A percentile compares a stretch with the other conserved stretches of the same genome.
phyloP scores from a whole-genome alignment of 1,140 invertebrate genomes.

The Anastrepha obliqua region DNA sequence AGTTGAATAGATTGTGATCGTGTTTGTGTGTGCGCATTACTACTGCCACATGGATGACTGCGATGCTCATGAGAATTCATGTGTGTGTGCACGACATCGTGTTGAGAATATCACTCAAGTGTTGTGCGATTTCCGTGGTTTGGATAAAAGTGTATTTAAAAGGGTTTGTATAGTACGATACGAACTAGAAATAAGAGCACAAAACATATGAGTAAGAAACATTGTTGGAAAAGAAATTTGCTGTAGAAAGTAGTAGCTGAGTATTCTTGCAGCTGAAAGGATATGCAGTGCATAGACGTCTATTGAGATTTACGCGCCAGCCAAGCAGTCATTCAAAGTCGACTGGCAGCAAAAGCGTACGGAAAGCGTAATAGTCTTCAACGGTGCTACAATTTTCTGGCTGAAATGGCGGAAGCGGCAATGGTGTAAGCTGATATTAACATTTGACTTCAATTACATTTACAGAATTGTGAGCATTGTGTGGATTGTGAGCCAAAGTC shows the following conservation, averaged over 20 bases:
- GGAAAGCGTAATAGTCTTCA: background rate
- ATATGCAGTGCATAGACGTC: too few species aligned
- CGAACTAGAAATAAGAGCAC: too few species aligned
- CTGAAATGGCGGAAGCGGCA: background rate
- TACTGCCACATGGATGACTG: background rate
- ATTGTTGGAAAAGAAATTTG: too few species aligned
- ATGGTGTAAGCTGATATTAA: background rate
- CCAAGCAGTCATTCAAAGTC: background rate
- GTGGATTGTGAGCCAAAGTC: background rate
- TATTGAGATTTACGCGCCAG: too few species aligned
- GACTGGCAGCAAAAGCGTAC: background rate
- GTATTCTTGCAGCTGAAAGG: too few species aligned
- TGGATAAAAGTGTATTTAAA: background rate
- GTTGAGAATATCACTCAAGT: background rate
- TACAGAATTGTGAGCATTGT: background rate
- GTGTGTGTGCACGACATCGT: background rate
- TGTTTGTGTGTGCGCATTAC: background rate
- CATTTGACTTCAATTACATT: constrained; percentile 12
- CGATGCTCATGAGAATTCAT: background rate
- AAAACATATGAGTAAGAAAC: too few species aligned
- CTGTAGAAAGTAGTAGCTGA: too few species aligned
- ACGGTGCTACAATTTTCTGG: background rate
- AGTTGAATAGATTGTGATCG: background rate
- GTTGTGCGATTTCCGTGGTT: background rate
- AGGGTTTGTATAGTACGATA: too few species aligned